Percentiles rank a stretch among this genome's conserved stretches.
phyloP scores from a whole-genome alignment of 1,140 invertebrate species.

The Drosophila pectinifera region DNA sequence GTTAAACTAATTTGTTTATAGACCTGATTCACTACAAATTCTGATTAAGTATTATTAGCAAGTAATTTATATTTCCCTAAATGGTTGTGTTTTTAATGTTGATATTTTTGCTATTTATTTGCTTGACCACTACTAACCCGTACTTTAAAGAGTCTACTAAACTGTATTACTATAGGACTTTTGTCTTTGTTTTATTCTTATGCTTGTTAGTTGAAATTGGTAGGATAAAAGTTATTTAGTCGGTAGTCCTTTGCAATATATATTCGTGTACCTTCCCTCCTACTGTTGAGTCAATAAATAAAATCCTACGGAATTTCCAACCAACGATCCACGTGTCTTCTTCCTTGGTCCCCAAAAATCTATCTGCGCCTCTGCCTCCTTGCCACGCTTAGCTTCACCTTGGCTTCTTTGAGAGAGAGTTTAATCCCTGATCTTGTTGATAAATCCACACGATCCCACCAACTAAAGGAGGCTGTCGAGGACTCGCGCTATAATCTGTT shows the following conservation, averaged over 20 bases:
- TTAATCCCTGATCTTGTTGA: slow-evolving; percentile 51
- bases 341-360: slow-evolving; percentile 29
- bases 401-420: slow-evolving; percentile 25
- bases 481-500: slow-evolving; percentile 84
- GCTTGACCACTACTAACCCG: not conserved
- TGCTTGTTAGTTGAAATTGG: not conserved
- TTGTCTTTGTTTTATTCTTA: not conserved
- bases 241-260: slow-evolving; percentile 51
- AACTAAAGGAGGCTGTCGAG: slow-evolving; percentile 76
- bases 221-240: slow-evolving; percentile 54
- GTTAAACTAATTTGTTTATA: not conserved
- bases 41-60: slow-evolving; percentile 12
- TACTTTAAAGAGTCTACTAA: slow-evolving; percentile 4
- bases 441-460: slow-evolving; percentile 19
- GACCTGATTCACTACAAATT: not conserved
- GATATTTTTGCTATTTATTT: slow-evolving; percentile 10
- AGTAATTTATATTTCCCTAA: not conserved
- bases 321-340: slow-evolving; percentile 60
- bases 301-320: slow-evolving; percentile 49
- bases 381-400: slow-evolving; percentile 48
- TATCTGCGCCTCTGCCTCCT: slow-evolving; percentile 16
- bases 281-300: slow-evolving; percentile 58
- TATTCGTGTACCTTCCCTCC: slow-evolving; percentile 57
- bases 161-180: no score
- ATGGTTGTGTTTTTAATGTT: slow-evolving; percentile 20